A percentile compares a stretch with the other conserved stretches of the same genome.
phyloP scores from a whole-genome alignment of 1,140 invertebrate species.

The Liolophura sinensis region DNA sequence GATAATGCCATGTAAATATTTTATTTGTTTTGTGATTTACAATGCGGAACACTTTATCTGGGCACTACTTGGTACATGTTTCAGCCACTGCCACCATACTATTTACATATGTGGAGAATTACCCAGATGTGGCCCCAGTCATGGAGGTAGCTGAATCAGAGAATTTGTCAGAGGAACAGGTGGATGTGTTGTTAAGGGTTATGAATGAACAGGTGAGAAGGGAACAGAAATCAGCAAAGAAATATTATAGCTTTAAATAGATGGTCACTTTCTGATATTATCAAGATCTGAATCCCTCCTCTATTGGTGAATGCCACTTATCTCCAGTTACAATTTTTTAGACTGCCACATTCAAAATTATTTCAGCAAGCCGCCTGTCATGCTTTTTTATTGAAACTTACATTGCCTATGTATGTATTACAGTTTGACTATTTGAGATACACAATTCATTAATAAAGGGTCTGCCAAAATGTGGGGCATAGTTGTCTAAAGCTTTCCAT shows the following conservation, averaged over 20 bases:
- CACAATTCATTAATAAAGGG: too few relatives aligned
- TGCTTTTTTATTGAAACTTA: too few relatives aligned
- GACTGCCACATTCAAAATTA: background rate
- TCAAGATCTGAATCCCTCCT: background rate
- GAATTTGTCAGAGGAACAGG: conserved; percentile 77
- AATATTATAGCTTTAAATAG: background rate
- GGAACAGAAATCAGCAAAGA: too few relatives aligned
- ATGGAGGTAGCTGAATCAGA: conserved; percentile 79
- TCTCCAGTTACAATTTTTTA: background rate
- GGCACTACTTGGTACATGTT: conserved; percentile 1
- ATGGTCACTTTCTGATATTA: too few relatives aligned
- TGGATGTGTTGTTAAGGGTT: conserved; percentile 61
- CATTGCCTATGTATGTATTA: too few relatives aligned
- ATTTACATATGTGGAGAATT: conserved; percentile 83
- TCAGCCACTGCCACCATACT: conserved; percentile 68
- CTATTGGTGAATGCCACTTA: background rate
- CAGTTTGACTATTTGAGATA: too few relatives aligned
- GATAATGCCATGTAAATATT: too few relatives aligned
- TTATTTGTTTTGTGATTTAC: too few relatives aligned
- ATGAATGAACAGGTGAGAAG: conserved; percentile 69
- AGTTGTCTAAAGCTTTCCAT: too few relatives aligned
- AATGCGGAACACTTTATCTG: too few relatives aligned
- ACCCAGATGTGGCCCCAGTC: conserved; percentile 83
- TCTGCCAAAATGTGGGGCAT: too few relatives aligned
- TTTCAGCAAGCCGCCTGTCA: background rate